Percentiles rank a stretch among this genome's conserved stretches.
Evolutionary conservation across 2,888 invertebrate species (phyloP).

Genomic region (Meloe dianella): DNA sequence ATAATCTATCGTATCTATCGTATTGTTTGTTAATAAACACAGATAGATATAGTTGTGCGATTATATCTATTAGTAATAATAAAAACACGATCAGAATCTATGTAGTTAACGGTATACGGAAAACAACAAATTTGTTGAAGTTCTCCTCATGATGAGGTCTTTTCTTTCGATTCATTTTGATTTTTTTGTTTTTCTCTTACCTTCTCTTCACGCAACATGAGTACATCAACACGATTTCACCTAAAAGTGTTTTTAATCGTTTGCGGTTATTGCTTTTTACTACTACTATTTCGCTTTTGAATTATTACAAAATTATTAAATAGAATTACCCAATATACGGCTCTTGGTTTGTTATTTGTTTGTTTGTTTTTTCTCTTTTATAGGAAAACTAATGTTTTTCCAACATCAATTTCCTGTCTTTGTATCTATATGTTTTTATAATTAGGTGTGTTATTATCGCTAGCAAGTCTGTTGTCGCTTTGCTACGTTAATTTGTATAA

Average conservation of each 20-base stretch:
- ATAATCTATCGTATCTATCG: not conserved
- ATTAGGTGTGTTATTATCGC: not conserved
- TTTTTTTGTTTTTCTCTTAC: not conserved
- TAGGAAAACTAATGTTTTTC: too few species aligned
- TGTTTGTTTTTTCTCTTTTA: not conserved
- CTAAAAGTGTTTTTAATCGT: slow-evolving; percentile 5
- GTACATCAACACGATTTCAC: not conserved
- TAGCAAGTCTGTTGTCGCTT: not conserved
- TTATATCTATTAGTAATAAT: not conserved
- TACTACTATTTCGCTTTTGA: not conserved
- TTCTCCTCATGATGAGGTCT: slow-evolving; percentile 1
- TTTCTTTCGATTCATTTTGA: not conserved
- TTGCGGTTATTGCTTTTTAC: not conserved
- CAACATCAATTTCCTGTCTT: not conserved
- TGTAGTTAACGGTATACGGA: slow-evolving; percentile 5
- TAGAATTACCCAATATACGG: not conserved
- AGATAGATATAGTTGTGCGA: not conserved
- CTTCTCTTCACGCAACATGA: not conserved
- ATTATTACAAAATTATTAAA: not conserved
- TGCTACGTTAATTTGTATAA: not conserved
- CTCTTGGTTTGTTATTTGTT: not conserved
- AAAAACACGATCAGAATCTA: slow-evolving; percentile 10
- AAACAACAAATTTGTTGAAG: slow-evolving; percentile 6
- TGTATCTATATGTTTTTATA: not conserved
- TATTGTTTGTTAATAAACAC: not conserved